Percentiles rank a stretch among this genome's conserved stretches.
These are phyloP conservation scores for Lerista edwardsae DNA, from an alignment of 2,797 vertebrate genomes.

Conservation along the genomic window DNA sequence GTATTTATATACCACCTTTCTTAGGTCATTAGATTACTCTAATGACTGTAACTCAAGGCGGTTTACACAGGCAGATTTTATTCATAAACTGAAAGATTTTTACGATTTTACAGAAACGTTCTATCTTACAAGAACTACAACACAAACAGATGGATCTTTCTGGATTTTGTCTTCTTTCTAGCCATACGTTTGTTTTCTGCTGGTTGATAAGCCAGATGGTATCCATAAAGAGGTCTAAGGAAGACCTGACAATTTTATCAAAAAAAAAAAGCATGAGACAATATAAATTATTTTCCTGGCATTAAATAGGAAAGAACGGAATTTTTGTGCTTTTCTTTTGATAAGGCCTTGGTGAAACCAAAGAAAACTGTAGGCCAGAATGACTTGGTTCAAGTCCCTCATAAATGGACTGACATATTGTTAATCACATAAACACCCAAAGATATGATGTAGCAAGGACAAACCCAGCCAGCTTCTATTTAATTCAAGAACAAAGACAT, in stretches of 20 bases:
- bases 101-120: too few species aligned
- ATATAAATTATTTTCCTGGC: not conserved
- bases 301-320: not conserved
- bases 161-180: too few species aligned
- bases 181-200: too few species aligned
- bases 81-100: too few species aligned
- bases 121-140: too few species aligned
- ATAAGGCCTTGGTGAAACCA: not conserved
- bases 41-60: too few species aligned
- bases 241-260: not conserved
- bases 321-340: not conserved
- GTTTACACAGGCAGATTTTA: too few species aligned
- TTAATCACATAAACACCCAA: not conserved
- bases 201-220: not conserved
- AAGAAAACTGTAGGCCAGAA: not conserved
- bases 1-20: too few species aligned
- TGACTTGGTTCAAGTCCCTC: not conserved
- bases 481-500: constrained; percentile 17
- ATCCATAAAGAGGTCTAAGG: not conserved
- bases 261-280: not conserved
- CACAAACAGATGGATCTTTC: too few species aligned
- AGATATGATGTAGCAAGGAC: constrained; percentile 17
- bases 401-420: not conserved
- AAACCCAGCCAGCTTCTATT: not conserved
- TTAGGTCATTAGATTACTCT: too few species aligned